Base-by-base conservation (phyloP, 2,888 invertebrate genomes). In the Eupithecia subumbrata region DNA sequence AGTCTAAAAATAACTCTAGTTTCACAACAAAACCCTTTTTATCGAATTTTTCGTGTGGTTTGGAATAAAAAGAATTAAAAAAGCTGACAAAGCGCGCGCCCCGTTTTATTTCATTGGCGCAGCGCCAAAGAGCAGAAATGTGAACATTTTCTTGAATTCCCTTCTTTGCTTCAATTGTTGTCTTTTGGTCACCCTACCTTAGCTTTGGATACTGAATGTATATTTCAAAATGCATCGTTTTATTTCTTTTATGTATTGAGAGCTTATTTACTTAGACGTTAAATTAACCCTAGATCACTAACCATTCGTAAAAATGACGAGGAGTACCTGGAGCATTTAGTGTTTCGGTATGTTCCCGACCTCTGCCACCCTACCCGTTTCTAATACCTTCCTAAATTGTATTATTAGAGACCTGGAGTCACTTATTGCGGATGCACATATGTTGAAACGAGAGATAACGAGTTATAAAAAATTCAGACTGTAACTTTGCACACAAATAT, bases 21-120 rank as follows among this genome's bases (percentile, higher is more conserved):
- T 66, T 34, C 66, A 40, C 66, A 66, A 66, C 66, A 34, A 43
- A 34, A 66, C 22, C 66, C 43, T 25, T 68, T 68, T 68, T 68
- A 68, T 68, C 67, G 67, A 40, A 68, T 68, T 37, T 66, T 66
- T 68, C 67, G 67, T 43, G 67, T 68, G 67, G 67, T 68, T 68
- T 68, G 12, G 25, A 43, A 68, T 40, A 66, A 66, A 66, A 68
- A 43, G 43, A 66, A 40, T 43, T 68, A 43, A 68, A 68, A 68
- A n/a, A 2, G 67, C 37, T 40, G 67, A 66, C 67, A 25, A 40
- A 43, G n/a, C n/a, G 67, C 67, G 22, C 37, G n/a, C 40, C 22
- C 7, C 43, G 22, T 16, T 68, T 68, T 68, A 68, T 43, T 68
- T 43, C 67, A 43, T 12, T 68, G 67, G 67, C 67, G 16, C 0